Conservation (phyloP, 1,140 invertebrate species). For the Drosophila ohnishii region DNA sequence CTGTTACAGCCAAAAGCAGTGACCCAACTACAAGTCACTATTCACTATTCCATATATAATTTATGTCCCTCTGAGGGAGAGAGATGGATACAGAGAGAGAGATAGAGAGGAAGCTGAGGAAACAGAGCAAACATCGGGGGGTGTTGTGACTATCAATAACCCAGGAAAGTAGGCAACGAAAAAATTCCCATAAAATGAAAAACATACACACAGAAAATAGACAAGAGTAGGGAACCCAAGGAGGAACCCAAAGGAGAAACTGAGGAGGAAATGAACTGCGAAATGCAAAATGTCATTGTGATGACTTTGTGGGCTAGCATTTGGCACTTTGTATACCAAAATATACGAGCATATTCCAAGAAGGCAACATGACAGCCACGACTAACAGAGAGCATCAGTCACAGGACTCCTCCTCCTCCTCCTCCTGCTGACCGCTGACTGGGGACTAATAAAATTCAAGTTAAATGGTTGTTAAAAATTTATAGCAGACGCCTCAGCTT, state of each 20-base stretch:
- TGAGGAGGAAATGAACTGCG: conserved; percentile 29
- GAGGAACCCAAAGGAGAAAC: neutral
- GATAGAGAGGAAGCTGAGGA: no score
- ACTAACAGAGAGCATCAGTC: conserved; percentile 12
- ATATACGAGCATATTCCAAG: conserved; percentile 42
- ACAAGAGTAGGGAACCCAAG: neutral
- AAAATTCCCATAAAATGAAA: conserved; percentile 14
- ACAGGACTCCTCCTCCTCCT: neutral
- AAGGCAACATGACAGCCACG: conserved; percentile 32
- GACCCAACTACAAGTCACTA: conserved; percentile 14
- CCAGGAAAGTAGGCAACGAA: conserved; percentile 28
- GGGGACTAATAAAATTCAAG: conserved; percentile 80
- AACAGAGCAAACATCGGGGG: conserved; percentile 4
- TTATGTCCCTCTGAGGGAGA: conserved; percentile 10
- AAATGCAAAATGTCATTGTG: conserved; percentile 63
- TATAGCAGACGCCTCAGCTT: conserved; percentile 61
- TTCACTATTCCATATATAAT: conserved; percentile 23
- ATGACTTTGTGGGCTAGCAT: conserved; percentile 52
- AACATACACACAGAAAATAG: conserved; percentile 7
- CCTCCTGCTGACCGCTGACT: conserved; percentile 46
- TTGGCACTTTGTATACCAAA: conserved; percentile 43
- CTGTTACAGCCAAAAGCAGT: neutral
- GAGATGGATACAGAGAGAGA: neutral
- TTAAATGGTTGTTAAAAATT: conserved; percentile 82
- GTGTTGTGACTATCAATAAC: conserved; percentile 28